Base-by-base conservation (phyloP, 2,888 invertebrate genomes). In the Drosophila ustulata region DNA sequence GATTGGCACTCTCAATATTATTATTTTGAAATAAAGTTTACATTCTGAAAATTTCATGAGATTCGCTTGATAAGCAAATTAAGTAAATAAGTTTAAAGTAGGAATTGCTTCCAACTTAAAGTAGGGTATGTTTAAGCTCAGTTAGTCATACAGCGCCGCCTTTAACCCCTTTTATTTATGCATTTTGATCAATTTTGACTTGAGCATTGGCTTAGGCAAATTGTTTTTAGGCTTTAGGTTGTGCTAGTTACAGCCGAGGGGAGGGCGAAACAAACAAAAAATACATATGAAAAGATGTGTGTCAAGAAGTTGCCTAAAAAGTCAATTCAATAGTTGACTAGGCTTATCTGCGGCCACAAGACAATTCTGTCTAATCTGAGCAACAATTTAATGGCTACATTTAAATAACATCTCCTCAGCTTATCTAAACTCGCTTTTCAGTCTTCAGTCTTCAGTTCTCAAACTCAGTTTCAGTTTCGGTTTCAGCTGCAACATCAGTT, bases 111-210 rank as follows among this genome's bases (percentile, higher is more conserved):
- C 11, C 6, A n/a, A n/a, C 2, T 6, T 26, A 5, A 11, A 4
- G 18, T 13, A 57, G 57, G 3, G 43, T 45, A 57, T 23, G 8
- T 52, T 7, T 1, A 3, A 3, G 9, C 7, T 18, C 18, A 18
- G 18, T 18, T 18, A 18, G 18, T 18, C 18, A 18, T 18, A 18
- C 18, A 28, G 13, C 2, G 1, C 5, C 1, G 5, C 25, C 13
- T 13, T 11, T 37, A 37, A 41, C 41, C 63, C 41, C 32, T n/a
- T 32, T 57, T 23, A 23, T 7, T 18, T 56, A 43, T 51, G 55
- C 62, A 71, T 73, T 47, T 76, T 80, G 67, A 83, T 82, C 78
- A 82, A 67, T 78, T 80, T 80, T 71, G 74, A 82, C 69, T 68
- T 82, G 73, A 85, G 82, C 80, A 63, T 8, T 49, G 58, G 62